Evolutionary conservation across 2,888 invertebrate genomes (phyloP).

Genomic region (Lithophane ornitopus): DNA sequence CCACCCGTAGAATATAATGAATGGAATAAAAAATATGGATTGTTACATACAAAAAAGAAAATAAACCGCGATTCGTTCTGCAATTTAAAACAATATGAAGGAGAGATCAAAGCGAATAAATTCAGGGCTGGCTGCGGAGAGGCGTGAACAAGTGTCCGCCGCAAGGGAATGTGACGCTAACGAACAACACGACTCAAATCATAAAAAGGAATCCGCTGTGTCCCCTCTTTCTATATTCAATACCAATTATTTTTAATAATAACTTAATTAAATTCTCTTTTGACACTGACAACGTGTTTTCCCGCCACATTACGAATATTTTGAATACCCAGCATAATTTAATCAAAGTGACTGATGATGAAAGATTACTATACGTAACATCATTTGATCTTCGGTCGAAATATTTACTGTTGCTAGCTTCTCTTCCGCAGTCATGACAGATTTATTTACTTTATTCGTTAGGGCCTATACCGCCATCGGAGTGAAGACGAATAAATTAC

Average conservation of each 20-base stretch:
- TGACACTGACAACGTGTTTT: conserved; percentile 64
- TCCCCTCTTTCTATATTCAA: conserved; percentile 55
- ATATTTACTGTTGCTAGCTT: conserved; percentile 41
- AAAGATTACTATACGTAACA: conserved; percentile 48
- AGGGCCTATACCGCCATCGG: conserved; percentile 36
- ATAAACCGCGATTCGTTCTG: conserved; percentile 34
- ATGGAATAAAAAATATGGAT: conserved; percentile 17
- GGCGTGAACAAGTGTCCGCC: conserved; percentile 58
- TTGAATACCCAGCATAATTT: conserved; percentile 55
- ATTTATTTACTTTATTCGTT: conserved; percentile 62
- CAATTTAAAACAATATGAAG: conserved; percentile 61
- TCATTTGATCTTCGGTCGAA: conserved; percentile 55
- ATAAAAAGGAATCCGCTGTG: conserved; percentile 38
- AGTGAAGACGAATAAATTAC: conserved; percentile 61
- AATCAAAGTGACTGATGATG: conserved; percentile 55
- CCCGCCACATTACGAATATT: conserved; percentile 48
- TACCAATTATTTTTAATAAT: conserved; percentile 58
- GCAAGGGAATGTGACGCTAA: conserved; percentile 57
- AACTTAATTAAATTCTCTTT: conserved; percentile 62
- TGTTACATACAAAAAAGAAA: conserved; percentile 25
- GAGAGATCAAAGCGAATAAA: conserved; percentile 64
- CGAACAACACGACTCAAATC: conserved; percentile 52
- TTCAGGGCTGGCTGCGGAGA: conserved; percentile 33
- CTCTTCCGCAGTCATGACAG: conserved; percentile 46
- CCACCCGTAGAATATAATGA: neutral